phyloP scores from a whole-genome alignment of 1,140 invertebrate genomes.

The Heliconius nattereri region DNA sequence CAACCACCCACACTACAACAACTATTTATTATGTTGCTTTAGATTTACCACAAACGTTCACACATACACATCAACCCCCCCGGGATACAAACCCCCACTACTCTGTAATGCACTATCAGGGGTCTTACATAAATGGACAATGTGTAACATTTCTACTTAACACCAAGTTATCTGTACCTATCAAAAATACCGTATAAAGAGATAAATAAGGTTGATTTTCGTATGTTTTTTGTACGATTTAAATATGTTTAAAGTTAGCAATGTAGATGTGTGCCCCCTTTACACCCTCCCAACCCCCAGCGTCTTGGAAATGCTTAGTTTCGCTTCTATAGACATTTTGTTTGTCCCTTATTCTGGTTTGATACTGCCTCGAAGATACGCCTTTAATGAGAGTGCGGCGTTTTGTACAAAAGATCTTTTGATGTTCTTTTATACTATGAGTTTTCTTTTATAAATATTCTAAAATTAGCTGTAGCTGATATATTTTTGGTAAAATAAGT shows the following conservation, averaged over 20 bases:
- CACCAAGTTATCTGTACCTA: conserved; percentile 34
- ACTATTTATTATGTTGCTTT: conserved; percentile 50
- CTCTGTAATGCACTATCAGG: conserved; percentile 57
- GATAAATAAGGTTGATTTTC: conserved; percentile 45
- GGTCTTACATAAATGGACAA: conserved; percentile 67
- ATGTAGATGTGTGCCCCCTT: conserved; percentile 43
- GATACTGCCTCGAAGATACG: conserved; percentile 59
- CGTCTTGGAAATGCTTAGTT: conserved; percentile 76
- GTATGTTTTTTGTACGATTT: background rate
- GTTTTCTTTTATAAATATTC: conserved; percentile 15
- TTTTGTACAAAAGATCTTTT: conserved; percentile 38
- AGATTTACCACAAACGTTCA: conserved; percentile 51
- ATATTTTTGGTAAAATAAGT: background rate
- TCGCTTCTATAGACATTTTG: conserved; percentile 71
- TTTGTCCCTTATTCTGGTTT: conserved; percentile 69
- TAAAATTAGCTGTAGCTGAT: conserved; percentile 16
- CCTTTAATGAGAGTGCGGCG: conserved; percentile 49
- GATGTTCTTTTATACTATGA: conserved; percentile 36
- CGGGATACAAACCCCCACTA: conserved; percentile 41
- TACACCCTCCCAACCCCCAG: conserved; percentile 42
- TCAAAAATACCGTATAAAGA: conserved; percentile 26
- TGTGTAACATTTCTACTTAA: conserved; percentile 50
- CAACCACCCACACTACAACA: conserved; percentile 28
- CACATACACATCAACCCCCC: conserved; percentile 40
- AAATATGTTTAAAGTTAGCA: conserved; percentile 46